A percentile compares a stretch with the other conserved stretches of the same genome.
These are phyloP conservation scores for Ormyrus thymus DNA, from an alignment of 2,888 invertebrate genomes.

Conservation along the genomic window DNA sequence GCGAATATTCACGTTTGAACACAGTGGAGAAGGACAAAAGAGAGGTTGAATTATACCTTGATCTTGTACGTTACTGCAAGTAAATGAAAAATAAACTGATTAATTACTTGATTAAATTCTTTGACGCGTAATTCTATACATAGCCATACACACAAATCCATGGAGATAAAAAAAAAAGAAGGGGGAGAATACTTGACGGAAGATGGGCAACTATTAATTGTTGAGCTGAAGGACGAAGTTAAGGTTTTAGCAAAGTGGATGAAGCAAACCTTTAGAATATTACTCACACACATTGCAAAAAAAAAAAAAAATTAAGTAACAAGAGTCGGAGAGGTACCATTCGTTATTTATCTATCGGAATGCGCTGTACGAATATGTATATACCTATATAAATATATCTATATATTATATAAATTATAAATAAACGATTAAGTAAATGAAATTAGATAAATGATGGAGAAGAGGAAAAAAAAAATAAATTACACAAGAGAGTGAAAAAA, in stretches of 20 bases:
- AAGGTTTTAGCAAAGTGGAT: background rate
- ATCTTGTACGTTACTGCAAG: constrained; percentile 49
- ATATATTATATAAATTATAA: constrained; percentile 56
- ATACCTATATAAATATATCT: constrained; percentile 58
- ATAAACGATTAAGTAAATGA: constrained; percentile 49
- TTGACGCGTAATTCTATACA: constrained; percentile 48
- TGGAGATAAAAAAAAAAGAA: constrained; percentile 23
- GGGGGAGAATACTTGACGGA: background rate
- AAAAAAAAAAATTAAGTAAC: background rate
- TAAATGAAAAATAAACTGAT: constrained; percentile 49
- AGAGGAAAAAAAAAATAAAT: constrained; percentile 13
- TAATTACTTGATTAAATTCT: constrained; percentile 52
- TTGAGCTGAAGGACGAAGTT: background rate
- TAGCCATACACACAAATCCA: constrained; percentile 30
- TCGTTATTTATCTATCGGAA: constrained; percentile 55
- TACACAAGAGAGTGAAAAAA: constrained; percentile 22
- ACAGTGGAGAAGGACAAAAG: background rate
- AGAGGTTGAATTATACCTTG: constrained; percentile 21
- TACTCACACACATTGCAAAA: background rate
- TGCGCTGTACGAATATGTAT: constrained; percentile 57
- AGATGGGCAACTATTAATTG: constrained; percentile 6
- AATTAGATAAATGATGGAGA: constrained; percentile 28
- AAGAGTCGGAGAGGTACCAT: constrained; percentile 33
- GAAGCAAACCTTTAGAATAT: constrained; percentile 15
- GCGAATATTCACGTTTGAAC: background rate